phyloP scores from a whole-genome alignment of 1,140 invertebrate genomes.

The Lepidurus couesii region DNA sequence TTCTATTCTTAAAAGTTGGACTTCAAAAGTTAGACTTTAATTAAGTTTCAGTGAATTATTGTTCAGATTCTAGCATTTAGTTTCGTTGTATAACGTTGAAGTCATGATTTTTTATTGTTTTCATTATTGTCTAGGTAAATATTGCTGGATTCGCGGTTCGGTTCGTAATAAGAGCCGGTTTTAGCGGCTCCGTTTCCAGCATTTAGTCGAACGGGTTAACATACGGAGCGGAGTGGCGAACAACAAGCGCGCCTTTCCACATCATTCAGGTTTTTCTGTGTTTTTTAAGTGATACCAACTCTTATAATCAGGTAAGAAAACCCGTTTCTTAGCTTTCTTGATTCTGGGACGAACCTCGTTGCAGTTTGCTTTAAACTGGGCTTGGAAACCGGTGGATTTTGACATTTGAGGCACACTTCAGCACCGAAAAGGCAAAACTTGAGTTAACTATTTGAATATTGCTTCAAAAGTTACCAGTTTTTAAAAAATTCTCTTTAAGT shows the following conservation, averaged over 20 bases:
- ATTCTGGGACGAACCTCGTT: no score
- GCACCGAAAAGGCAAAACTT: background rate
- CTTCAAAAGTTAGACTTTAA: no score
- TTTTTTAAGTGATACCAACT: no score
- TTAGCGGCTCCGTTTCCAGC: background rate
- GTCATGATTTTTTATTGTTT: background rate
- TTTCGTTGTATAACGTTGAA: no score
- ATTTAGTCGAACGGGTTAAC: background rate
- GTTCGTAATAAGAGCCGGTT: background rate
- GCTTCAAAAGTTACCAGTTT: background rate
- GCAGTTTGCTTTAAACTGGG: no score
- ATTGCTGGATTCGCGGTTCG: background rate
- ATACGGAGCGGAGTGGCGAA: background rate
- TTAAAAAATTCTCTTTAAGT: background rate
- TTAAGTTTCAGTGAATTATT: no score
- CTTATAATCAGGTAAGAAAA: no score
- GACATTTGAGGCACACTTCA: no score
- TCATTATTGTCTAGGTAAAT: background rate
- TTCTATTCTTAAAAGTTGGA: no score
- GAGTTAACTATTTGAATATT: background rate
- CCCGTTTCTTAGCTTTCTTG: no score
- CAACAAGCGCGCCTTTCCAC: background rate
- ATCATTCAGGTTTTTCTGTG: background rate
- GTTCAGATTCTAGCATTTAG: no score
- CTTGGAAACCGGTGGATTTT: no score